Evolutionary conservation across 2,888 invertebrate species (phyloP), one percentile per base, ranked within the genome.

Genomic region (Danaus chrysippus): DNA sequence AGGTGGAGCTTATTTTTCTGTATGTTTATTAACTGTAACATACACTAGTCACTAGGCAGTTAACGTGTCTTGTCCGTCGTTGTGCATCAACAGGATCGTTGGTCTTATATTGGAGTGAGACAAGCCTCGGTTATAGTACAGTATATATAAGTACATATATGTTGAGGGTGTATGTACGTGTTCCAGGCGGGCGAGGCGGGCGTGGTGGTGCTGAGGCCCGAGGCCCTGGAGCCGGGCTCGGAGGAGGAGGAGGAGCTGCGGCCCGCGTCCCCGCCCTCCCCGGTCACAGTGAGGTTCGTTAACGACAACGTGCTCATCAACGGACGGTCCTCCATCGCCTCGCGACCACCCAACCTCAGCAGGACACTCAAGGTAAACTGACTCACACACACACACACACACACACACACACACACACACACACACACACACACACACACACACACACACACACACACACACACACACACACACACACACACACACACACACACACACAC

Each of bases 231-330:
- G 66, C 90, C 89, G 63, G 80, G 74, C 63, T 74, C 76, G 10
- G 86, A 76, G 58, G 73, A 73, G 19, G 86, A 76, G 57, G 73
- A 73, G 23, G 81, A 77, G 41, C 68, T 76, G 70, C 72, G 70
- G 63, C 73, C 92, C 71, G 93, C 93, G 68, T 94, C 94, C 69
- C 95, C 96, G 67, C 96, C 96, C 49, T 95, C 96, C 75, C 96
- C 96, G 43, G 96, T 96, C 88, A 93, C 94, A 87, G 95, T 97
- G 75, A 93, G 93, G 73, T 97, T 97, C 90, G 93, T 94, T 83
- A 97, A 97, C 90, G 96, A 95, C 87, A 96, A 97, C 88, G 93
- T 97, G 82, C 94, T 97, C 86, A 97, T 97, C 91, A 96, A 96
- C 91, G 97, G 97, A 65, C 94, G 94, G 85, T 96, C 96, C 81